Conservation (phyloP, 1,140 invertebrate species). For the Lethrus apterus region DNA sequence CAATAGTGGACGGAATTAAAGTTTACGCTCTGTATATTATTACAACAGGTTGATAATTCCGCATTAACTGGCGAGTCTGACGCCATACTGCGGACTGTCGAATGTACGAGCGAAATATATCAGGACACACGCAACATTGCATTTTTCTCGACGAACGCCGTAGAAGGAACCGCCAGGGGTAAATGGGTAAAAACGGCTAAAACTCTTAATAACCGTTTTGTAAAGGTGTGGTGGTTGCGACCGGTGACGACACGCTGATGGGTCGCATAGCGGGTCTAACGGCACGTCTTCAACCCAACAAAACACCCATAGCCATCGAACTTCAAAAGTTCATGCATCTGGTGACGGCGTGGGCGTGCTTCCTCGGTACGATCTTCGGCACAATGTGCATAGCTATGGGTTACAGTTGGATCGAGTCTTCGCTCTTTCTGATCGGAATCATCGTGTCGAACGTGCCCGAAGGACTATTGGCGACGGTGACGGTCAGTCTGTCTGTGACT, state of each 20-base stretch:
- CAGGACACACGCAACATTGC: constrained; percentile 70
- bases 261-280: constrained; percentile 76
- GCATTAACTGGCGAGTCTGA: constrained; percentile 71
- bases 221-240: constrained; percentile 60
- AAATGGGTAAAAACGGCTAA: neutral
- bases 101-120: constrained; percentile 59
- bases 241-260: constrained; percentile 78
- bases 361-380: constrained; percentile 70
- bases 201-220: too few relatives aligned
- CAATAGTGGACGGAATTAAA: too few relatives aligned
- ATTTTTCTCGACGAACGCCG: constrained; percentile 72
- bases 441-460: constrained; percentile 83
- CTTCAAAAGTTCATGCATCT: constrained; percentile 71
- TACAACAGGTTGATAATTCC: constrained; percentile 49
- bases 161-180: constrained; percentile 66
- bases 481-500: constrained; percentile 64
- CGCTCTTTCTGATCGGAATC: constrained; percentile 77
- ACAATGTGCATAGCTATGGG: constrained; percentile 58
- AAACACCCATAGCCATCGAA: constrained; percentile 72
- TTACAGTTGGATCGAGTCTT: constrained; percentile 69
- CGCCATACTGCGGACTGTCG: constrained; percentile 52
- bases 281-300: constrained; percentile 59
- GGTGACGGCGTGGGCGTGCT: constrained; percentile 68
- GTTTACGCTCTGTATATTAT: too few relatives aligned
- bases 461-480: constrained; percentile 75